phyloP scores from a whole-genome alignment of 2,113 vertebrate species.

The Dicentrarchus labrax region DNA sequence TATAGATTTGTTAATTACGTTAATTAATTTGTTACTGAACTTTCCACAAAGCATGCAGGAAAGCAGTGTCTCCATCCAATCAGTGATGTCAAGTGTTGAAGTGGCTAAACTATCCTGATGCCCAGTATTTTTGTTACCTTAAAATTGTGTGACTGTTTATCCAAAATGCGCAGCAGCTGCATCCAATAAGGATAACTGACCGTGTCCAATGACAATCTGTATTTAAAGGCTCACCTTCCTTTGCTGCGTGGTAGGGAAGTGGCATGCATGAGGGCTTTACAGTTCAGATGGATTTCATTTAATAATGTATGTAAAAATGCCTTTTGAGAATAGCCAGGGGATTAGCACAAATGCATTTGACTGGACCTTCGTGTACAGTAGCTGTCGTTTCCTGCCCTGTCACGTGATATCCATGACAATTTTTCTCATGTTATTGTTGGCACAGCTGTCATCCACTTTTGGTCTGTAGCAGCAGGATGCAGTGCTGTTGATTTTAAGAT shows the following conservation, averaged over 20 bases:
- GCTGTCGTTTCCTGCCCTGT: not conserved
- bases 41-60: not conserved
- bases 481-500: not conserved
- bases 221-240: conserved; percentile 22
- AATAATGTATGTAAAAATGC: conserved; percentile 65
- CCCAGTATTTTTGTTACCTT: too few species aligned
- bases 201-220: not conserved
- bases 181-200: not conserved
- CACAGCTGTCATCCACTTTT: conserved; percentile 18
- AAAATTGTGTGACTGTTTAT: not conserved
- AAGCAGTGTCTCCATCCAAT: not conserved
- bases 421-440: not conserved
- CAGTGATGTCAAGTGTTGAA: not conserved
- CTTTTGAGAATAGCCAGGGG: conserved; percentile 39
- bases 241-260: conserved; percentile 12
- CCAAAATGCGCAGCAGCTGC: conserved; percentile 8
- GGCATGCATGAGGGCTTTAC: conserved; percentile 55
- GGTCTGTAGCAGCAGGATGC: not conserved
- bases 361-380: conserved; percentile 4
- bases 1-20: not conserved
- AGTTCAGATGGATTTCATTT: conserved; percentile 62
- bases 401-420: conserved; percentile 11
- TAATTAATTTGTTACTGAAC: not conserved
- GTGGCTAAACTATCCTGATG: not conserved
- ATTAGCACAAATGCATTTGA: conserved; percentile 63